Evolutionary conservation across 2,113 vertebrate species (phyloP), one percentile per base, ranked within the genome.

Genomic region (Aphelocoma coerulescens): DNA sequence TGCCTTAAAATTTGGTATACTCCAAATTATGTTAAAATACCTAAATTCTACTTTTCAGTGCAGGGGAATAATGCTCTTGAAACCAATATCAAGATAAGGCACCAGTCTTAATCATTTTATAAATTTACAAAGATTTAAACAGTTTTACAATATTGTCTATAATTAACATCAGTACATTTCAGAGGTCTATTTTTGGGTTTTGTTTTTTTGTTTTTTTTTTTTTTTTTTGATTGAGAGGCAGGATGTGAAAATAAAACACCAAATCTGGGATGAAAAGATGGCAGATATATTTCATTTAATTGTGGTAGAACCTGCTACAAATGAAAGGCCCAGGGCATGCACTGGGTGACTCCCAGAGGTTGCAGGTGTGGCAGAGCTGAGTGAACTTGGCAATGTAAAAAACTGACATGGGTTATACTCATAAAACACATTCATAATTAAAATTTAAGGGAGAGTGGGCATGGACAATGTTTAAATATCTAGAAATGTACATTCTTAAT

Each of bases 41-140:
- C 17, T 68, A 62, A 41, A 89, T 85, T 23, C 33, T 68, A 19
- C 5, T 75, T 49, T 35, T 46, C 18, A 35, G 5, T 43, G 16
- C 24, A 61, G 5, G 15, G 6, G 2, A 54, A 46, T 6, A 35
- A 6, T 11, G 3, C 0, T 35, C 6, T 69, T 73, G 33, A 76
- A 76, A 52, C 39, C 46, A 32, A 55, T 13, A 14, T 39, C 9
- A 57, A 43, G 3, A 49, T 20, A 66, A 66, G 30, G 1, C 5
- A 12, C 11, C 5, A 28, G 10, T n/a, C 43, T 57, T 88, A 75
- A 32, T 49, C 27, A 84, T 51, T 49, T 84, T 32, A 41, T 11
- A 49, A 39, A 22, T 39, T 61, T 61, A 46, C 19, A 10, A 13
- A 65, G 28, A 54, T 51, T 33, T 12, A 37, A 72, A 9, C 13